These are phyloP conservation scores for Dunckerocampus dactyliophorus DNA, from an alignment of 2,113 vertebrate species.

Conservation along the genomic window DNA sequence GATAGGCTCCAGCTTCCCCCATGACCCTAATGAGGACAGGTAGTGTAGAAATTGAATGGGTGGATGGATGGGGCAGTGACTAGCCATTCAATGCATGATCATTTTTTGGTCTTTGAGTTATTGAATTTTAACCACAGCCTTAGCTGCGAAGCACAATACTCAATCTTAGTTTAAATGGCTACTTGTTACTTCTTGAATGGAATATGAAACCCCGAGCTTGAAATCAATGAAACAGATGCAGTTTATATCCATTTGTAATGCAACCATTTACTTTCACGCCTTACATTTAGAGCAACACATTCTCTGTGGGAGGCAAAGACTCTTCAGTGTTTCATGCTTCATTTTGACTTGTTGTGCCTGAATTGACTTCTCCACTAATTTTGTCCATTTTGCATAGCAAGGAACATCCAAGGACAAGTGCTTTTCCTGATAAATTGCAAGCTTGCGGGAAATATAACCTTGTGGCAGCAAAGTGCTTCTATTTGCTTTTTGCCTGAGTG, in stretches of 20 bases:
- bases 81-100: too few species aligned
- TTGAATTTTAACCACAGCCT: not conserved
- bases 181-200: slow-evolving; percentile 2
- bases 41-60: too few species aligned
- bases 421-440: slow-evolving; percentile 25
- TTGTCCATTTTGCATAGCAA: slow-evolving; percentile 1
- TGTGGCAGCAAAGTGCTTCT: slow-evolving; percentile 25
- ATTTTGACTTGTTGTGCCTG: not conserved
- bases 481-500: slow-evolving; percentile 38
- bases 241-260: not conserved
- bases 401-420: slow-evolving; percentile 14
- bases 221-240: not conserved
- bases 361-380: slow-evolving; percentile 6
- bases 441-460: slow-evolving; percentile 41
- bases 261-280: not conserved
- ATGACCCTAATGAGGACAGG: too few species aligned
- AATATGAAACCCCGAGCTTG: slow-evolving; percentile 5
- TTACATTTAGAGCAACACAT: not conserved
- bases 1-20: too few species aligned
- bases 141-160: slow-evolving; percentile 4
- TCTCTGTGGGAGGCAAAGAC: not conserved
- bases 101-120: too few species aligned
- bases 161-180: not conserved
- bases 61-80: too few species aligned
- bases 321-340: not conserved